Base-by-base conservation (phyloP, 2,113 vertebrate genomes). In the Ammospiza caudacuta region DNA sequence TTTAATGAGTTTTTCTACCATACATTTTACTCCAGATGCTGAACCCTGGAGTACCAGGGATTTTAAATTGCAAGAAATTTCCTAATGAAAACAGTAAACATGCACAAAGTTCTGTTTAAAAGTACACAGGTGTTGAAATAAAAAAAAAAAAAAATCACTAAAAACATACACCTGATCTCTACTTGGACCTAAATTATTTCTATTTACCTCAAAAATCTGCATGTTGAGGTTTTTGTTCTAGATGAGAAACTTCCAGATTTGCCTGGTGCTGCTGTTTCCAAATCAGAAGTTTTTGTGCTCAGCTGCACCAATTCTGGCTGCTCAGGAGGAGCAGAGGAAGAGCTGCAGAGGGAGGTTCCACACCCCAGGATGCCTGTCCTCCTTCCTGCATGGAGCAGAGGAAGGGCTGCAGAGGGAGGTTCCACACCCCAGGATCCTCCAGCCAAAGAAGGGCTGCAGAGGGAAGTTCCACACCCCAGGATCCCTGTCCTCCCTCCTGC, bases 261-360 rank as follows among this genome's bases (percentile, higher is more conserved):
- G 13, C 51, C 51, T 52, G 1, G 3, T 15, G 35, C 35, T 64
- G 2, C 66, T 13, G 6, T 25, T 74, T 6, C 33, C 29, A 5
- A 21, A 10, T 0, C 27, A 23, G 51, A 7, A 43, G 31, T 25
- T 76, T 47, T 13, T 5, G 28, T 4, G 6, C 19, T 61, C 2
- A 22, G 43, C 47, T 62, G 83, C 62, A 12, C 4, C 1, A 4
- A 14, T 14, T 31, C 11, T 2, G 0, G 0, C 15, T 9, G 13
- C 18, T 19, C 4, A 7, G 39, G 63, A 23, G 5, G 46, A 9
- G 63, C 68, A 11, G 37, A 5, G 2, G 35, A 12, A 3, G 23
- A 1, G 0, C 2, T 8, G 0, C 14, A 4, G 63, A 3, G 5
- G 13, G 2, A 29, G 29, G 6, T 8, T n/a, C 51, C 25, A 0